Percentiles rank a stretch among this genome's conserved stretches.
These are phyloP conservation scores for Erythrolamprus reginae DNA, from an alignment of 2,113 vertebrate genomes.

Conservation along the genomic window DNA sequence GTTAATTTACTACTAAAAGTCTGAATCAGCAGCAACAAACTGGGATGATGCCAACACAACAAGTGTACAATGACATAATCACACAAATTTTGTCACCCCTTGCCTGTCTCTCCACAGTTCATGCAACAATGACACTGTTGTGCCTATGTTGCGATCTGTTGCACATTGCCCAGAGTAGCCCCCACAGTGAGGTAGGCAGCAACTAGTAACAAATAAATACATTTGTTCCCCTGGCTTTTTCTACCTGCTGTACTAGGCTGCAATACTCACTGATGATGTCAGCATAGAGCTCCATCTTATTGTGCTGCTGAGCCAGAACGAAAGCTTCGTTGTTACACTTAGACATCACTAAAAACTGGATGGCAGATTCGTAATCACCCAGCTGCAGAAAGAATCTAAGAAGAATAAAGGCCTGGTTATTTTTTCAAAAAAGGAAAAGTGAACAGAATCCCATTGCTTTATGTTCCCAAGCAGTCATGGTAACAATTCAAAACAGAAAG, in stretches of 20 bases:
- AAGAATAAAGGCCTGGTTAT: constrained; percentile 20
- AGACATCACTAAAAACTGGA: constrained; percentile 94
- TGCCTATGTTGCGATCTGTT: not conserved
- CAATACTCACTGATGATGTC: constrained; percentile 89
- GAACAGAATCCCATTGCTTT: not conserved
- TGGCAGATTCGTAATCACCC: constrained; percentile 93
- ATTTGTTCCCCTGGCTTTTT: not conserved
- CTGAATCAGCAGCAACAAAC: not conserved
- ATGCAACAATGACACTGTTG: not conserved
- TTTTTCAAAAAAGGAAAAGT: not conserved
- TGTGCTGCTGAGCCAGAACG: constrained; percentile 93
- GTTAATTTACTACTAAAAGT: not conserved
- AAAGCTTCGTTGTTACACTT: constrained; percentile 96
- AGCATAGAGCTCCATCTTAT: constrained; percentile 96
- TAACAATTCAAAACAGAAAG: not conserved
- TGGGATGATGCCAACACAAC: not conserved
- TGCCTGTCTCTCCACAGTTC: not conserved
- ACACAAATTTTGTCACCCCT: not conserved
- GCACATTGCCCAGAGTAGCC: not conserved
- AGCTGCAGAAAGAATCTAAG: constrained; percentile 88
- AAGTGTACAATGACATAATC: not conserved
- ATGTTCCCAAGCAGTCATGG: not conserved
- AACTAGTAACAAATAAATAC: not conserved
- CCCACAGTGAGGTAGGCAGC: not conserved
- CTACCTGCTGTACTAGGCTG: not conserved